Percentiles rank a stretch among this genome's conserved stretches.
Evolutionary conservation across 2,797 vertebrate species (phyloP).

Genomic region (Cheirogaleus major): DNA sequence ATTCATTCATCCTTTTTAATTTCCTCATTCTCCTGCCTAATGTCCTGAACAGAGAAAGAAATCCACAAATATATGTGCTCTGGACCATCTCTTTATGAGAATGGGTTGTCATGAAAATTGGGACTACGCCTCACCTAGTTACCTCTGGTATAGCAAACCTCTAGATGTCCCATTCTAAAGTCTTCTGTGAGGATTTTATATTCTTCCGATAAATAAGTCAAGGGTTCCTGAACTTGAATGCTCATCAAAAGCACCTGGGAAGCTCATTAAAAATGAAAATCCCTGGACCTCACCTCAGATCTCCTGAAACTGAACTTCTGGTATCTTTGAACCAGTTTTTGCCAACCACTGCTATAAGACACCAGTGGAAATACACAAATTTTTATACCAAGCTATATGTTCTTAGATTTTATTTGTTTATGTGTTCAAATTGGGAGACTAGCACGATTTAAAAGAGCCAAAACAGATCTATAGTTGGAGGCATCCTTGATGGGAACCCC

Average conservation of each 20-base stretch:
- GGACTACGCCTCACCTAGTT: not conserved
- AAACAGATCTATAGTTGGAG: not conserved
- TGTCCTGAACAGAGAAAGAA: not conserved
- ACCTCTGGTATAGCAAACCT: not conserved
- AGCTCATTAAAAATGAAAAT: not conserved
- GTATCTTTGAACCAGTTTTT: not conserved
- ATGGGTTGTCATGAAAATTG: not conserved
- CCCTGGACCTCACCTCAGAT: not conserved
- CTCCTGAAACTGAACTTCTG: not conserved
- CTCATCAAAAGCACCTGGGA: not conserved
- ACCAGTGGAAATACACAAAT: not conserved
- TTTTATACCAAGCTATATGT: not conserved
- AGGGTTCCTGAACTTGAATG: not conserved
- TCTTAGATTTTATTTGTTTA: not conserved
- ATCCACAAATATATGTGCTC: not conserved
- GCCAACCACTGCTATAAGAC: not conserved
- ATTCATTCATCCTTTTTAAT: not conserved
- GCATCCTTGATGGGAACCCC: not conserved
- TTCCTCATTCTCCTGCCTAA: not conserved
- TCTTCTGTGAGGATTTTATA: not conserved
- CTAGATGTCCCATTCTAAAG: not conserved
- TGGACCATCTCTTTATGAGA: not conserved
- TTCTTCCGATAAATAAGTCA: not conserved
- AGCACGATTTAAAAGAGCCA: slow-evolving; percentile 2
- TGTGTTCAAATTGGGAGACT: not conserved